Evolutionary conservation across 1,140 invertebrate genomes (phyloP).

Genomic region (Mamestra configurata): DNA sequence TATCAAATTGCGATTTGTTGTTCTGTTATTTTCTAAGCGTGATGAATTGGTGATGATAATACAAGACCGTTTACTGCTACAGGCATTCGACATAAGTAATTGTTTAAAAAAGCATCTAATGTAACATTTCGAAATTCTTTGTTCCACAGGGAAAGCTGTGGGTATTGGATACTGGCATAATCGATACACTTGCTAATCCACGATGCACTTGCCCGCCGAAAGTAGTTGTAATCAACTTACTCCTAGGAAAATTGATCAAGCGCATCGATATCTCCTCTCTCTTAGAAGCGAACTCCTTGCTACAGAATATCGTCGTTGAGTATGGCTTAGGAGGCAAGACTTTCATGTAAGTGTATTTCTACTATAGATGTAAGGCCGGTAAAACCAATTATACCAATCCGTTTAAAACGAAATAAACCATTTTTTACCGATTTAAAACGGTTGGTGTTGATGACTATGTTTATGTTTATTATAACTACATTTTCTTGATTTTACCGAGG

Average conservation of each 20-base stretch:
- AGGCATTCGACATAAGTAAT: background rate
- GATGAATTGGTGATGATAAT: too few relatives aligned
- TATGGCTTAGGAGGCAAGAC: slow-evolving; percentile 84
- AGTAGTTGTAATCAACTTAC: slow-evolving; percentile 89
- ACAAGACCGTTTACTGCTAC: too few relatives aligned
- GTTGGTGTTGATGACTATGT: too few relatives aligned
- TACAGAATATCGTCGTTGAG: slow-evolving; percentile 91
- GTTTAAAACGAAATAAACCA: too few relatives aligned
- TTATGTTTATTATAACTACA: too few relatives aligned
- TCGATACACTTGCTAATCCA: slow-evolving; percentile 90
- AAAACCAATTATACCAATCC: too few relatives aligned
- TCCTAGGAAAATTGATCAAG: slow-evolving; percentile 89
- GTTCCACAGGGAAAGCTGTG: slow-evolving; percentile 89
- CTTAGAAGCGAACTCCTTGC: slow-evolving; percentile 86
- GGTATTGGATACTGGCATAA: slow-evolving; percentile 91
- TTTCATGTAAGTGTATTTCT: slow-evolving; percentile 77
- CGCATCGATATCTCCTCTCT: slow-evolving; percentile 88
- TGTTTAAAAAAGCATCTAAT: too few relatives aligned
- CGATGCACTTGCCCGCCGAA: slow-evolving; percentile 90
- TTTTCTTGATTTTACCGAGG: too few relatives aligned
- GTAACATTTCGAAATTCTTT: background rate
- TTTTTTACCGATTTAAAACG: too few relatives aligned
- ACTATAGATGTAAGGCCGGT: too few relatives aligned
- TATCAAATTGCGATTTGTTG: too few relatives aligned
- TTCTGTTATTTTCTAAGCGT: too few relatives aligned